Evolutionary conservation across 2,797 vertebrate genomes (phyloP).

Genomic region (Halcyon chelicuti): DNA sequence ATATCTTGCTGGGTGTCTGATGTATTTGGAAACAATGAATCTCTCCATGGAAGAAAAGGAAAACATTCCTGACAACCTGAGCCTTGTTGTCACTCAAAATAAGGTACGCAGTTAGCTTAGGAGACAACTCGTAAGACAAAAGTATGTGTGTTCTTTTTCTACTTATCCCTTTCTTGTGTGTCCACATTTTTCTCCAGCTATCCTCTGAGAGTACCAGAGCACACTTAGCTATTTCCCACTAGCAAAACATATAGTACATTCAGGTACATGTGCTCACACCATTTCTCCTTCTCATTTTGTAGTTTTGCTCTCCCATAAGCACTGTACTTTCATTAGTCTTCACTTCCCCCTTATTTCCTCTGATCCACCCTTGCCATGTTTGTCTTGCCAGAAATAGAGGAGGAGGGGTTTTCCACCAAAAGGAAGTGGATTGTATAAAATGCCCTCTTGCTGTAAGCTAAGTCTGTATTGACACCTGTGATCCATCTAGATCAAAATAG

Average conservation of each 20-base stretch:
- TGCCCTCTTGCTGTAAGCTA: background rate
- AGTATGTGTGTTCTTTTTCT: background rate
- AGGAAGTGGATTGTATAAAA: background rate
- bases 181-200: background rate
- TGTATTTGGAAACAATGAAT: background rate
- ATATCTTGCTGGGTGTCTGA: background rate
- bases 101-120: fast-evolving
- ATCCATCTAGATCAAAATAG: background rate
- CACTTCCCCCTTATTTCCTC: background rate
- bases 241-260: background rate
- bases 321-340: background rate
- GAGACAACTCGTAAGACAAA: background rate
- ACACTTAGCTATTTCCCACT: background rate
- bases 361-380: background rate
- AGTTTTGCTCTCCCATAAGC: background rate
- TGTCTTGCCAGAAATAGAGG: background rate
- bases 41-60: background rate
- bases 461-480: background rate
- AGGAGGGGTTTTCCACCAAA: background rate
- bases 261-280: fast-evolving
- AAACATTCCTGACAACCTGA: background rate
- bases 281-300: background rate
- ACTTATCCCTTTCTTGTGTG: background rate
- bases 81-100: background rate
- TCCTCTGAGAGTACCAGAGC: background rate